Evolutionary conservation across 2,888 invertebrate genomes (phyloP).

Genomic region (Tortrix viridana): DNA sequence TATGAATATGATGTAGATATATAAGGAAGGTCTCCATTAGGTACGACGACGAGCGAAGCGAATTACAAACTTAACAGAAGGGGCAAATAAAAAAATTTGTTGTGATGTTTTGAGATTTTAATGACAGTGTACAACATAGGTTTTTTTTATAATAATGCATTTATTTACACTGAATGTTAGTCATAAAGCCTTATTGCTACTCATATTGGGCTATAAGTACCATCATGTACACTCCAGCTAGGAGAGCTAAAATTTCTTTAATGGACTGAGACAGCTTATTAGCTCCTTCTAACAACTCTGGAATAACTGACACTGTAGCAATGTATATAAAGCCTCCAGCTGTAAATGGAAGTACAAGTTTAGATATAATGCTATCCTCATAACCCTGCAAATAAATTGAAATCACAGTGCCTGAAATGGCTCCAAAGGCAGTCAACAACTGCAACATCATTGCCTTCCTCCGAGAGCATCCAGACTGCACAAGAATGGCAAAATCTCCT

Average conservation of each 20-base stretch:
- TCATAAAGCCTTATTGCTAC: conserved; percentile 43
- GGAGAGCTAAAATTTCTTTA: conserved; percentile 94
- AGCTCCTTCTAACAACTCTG: conserved; percentile 96
- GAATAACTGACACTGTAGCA: conserved; percentile 99
- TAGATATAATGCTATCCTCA: conserved; percentile 87
- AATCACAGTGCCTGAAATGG: conserved; percentile 95
- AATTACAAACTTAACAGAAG: not conserved
- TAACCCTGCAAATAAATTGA: conserved; percentile 93
- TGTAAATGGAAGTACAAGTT: conserved; percentile 98
- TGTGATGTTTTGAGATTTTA: conserved; percentile 37
- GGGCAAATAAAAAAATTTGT: conserved; percentile 11
- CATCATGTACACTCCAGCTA: conserved; percentile 98
- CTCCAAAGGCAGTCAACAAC: conserved; percentile 96
- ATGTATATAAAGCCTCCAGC: conserved; percentile 99
- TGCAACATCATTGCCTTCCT: conserved; percentile 98
- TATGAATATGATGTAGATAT: too few species aligned
- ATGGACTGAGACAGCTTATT: conserved; percentile 94
- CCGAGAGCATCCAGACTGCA: conserved; percentile 97
- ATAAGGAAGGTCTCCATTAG: too few species aligned
- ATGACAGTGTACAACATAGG: conserved; percentile 30
- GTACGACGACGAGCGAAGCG: too few species aligned
- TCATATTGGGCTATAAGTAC: conserved; percentile 93
- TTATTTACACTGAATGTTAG: conserved; percentile 29
- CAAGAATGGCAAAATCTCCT: conserved; percentile 99
- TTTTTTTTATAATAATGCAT: conserved; percentile 1